Conservation (phyloP, 2,797 vertebrate species). For the Falco concolor region DNA sequence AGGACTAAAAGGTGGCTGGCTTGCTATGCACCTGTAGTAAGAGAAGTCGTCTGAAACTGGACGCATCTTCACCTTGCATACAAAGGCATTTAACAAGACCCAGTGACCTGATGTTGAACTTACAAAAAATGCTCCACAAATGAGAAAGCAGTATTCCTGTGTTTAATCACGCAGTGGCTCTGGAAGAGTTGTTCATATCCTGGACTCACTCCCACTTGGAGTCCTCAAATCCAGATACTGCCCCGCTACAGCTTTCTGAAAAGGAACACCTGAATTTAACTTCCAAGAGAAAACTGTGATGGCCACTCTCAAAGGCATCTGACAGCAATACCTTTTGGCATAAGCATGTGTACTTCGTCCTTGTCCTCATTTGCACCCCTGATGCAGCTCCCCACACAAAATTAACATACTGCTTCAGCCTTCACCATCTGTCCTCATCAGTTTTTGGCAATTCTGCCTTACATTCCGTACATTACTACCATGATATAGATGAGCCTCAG, state of each 20-base stretch:
- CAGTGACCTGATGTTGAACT: neutral
- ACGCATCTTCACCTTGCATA: neutral
- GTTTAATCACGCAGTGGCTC: neutral
- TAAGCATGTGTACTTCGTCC: neutral
- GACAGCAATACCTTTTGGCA: neutral
- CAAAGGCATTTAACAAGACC: neutral
- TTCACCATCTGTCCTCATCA: neutral
- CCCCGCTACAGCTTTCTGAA: neutral
- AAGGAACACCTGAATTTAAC: neutral
- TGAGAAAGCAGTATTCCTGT: neutral
- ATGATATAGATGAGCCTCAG: neutral
- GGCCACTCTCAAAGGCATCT: neutral
- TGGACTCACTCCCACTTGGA: neutral
- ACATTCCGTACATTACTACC: neutral
- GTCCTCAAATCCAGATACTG: neutral
- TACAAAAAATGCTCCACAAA: neutral
- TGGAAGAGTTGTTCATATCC: neutral
- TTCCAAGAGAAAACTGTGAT: neutral
- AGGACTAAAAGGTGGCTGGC: neutral
- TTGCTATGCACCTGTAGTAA: neutral
- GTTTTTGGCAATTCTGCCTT: neutral
- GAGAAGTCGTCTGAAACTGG: neutral
- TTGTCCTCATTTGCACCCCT: neutral
- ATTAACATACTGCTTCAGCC: neutral
- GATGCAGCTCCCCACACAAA: neutral